Evolutionary conservation across 2,888 invertebrate species (phyloP).

Genomic region (Cerceris ruficornis): DNA sequence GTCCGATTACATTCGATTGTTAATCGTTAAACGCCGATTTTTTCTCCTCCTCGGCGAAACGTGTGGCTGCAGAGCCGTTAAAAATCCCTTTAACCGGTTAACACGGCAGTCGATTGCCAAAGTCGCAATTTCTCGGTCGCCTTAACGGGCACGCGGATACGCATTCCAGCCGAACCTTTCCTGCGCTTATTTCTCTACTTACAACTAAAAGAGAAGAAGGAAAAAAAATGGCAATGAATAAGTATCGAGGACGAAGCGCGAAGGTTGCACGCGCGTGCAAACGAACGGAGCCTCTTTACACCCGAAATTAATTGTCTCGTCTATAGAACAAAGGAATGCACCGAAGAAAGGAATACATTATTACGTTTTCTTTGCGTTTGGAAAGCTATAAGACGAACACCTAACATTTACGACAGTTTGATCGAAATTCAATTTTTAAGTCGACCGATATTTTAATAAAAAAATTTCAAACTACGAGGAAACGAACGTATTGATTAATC

Average conservation of each 20-base stretch:
- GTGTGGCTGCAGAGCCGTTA: too few species aligned
- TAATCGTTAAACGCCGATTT: too few species aligned
- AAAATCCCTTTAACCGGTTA: background rate
- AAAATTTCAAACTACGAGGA: too few species aligned
- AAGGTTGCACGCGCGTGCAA: constrained; percentile 13
- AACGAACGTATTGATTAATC: too few species aligned
- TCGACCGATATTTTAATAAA: too few species aligned
- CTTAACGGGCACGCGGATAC: constrained; percentile 3
- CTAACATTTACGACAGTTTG: background rate
- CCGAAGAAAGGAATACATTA: background rate
- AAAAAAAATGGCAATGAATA: constrained; percentile 7
- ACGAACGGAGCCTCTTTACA: constrained; percentile 22
- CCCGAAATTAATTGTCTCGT: constrained; percentile 20
- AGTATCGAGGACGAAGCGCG: constrained; percentile 6
- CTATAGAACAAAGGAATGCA: background rate
- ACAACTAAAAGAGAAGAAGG: background rate
- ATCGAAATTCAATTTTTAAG: too few species aligned
- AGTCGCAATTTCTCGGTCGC: background rate
- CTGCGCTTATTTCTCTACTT: constrained; percentile 3
- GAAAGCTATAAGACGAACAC: background rate
- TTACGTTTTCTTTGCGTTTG: too few species aligned
- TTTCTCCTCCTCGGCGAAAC: too few species aligned
- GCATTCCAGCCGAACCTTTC: background rate
- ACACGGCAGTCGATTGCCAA: background rate
- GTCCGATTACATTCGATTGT: too few species aligned